phyloP scores from a whole-genome alignment of 1,140 invertebrate species.

The Atta colombica region DNA sequence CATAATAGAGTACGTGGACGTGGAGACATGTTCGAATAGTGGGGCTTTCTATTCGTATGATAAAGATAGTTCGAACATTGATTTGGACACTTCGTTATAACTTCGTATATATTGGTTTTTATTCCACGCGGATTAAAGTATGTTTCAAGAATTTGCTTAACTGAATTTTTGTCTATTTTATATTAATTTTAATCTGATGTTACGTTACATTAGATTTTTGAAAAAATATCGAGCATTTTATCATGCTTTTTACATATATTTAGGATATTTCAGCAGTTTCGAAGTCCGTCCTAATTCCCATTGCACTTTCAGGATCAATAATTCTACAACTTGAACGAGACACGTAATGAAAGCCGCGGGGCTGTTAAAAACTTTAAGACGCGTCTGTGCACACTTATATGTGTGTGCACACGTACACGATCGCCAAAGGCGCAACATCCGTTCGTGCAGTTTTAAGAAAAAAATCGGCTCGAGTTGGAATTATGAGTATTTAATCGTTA shows the following conservation, averaged over 20 bases:
- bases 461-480: constrained; percentile 11
- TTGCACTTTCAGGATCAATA: constrained; percentile 22
- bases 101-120: background rate
- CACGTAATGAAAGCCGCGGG: constrained; percentile 40
- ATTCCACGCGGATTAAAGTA: background rate
- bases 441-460: constrained; percentile 15
- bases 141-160: background rate
- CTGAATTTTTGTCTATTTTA: background rate
- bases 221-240: background rate
- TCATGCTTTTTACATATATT: background rate
- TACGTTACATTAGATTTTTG: background rate
- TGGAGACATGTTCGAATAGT: background rate
- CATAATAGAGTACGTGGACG: background rate
- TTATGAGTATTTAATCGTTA: constrained; percentile 39
- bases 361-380: constrained; percentile 55
- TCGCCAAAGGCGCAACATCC: background rate
- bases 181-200: background rate
- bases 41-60: background rate
- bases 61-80: background rate
- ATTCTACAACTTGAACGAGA: background rate
- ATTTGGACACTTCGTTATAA: background rate
- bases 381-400: background rate
- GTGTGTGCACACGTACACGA: background rate
- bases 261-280: constrained; percentile 32
- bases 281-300: background rate